Evolutionary conservation across 1,140 invertebrate species (phyloP), one percentile per base, ranked within the genome.

Genomic region (Panagrolaimus sp.): DNA sequence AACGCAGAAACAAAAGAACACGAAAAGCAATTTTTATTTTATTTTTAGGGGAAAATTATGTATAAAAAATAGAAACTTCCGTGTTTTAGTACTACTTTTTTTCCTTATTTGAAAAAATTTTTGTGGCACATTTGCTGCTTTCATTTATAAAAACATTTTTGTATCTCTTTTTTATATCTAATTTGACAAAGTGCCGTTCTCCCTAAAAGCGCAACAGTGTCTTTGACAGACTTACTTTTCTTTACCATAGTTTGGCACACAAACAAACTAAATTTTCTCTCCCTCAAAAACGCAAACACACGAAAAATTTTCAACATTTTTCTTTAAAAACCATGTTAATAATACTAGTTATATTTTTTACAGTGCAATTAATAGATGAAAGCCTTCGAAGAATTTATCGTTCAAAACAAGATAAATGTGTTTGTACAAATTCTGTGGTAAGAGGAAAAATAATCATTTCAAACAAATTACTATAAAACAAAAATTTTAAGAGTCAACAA

Each of bases 311-410:
- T 2, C 14, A 48, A 48, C n/a, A n/a, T n/a, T n/a, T n/a, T 48
- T 23, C 5, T 2, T 48, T 20, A 27, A 57, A 57, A 57, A 25
- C n/a, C n/a, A n/a, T n/a, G n/a, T 57, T 5, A 27, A 11, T 57
- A 25, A 57, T 57, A 20, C 2, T 4, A 38, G 2, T 3, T 20
- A 11, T 11, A 9, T 20, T 57, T 57, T 48, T n/a, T 48, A 25
- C 51, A 57, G 51, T 57, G 51, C 51, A 57, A 57, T 25, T 57
- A 27, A 27, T 57, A 11, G 51, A 57, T 57, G 51, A 57, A 57
- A 57, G 27, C n/a, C 51, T 57, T 20, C 51, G 27, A 57, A 20
- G 51, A 20, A 27, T 57, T 20, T 57, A 57, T 57, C 51, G 27
- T 20, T 25, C 20, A 13, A 20, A 57, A 25, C 51, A 57, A 20